Evolutionary conservation across 2,113 vertebrate genomes (phyloP).

Genomic region (Mustela nigripes): DNA sequence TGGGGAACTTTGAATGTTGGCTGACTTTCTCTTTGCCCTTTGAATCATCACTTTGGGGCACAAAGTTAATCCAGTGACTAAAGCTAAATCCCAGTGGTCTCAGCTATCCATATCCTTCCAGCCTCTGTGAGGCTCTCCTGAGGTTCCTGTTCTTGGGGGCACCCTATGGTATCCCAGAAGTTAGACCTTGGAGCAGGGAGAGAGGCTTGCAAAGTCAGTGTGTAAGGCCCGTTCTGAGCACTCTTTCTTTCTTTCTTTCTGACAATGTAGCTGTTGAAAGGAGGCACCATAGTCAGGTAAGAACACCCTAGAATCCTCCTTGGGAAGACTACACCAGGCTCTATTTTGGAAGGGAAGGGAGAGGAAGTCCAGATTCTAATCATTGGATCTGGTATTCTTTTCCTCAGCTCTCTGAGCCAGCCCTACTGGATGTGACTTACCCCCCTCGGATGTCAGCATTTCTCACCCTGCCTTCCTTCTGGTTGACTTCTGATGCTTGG

Average conservation of each 20-base stretch:
- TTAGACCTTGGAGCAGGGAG: background rate
- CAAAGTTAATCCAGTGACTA: background rate
- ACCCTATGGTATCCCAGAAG: background rate
- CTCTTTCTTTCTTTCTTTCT: conserved; percentile 85
- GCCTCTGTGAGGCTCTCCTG: background rate
- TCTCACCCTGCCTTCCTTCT: background rate
- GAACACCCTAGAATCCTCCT: conserved; percentile 82
- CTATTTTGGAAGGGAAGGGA: conserved; percentile 74
- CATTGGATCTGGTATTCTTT: conserved; percentile 77
- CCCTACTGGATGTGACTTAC: background rate
- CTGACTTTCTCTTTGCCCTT: conserved; percentile 12
- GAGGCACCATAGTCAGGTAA: conserved; percentile 77
- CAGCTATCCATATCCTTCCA: background rate
- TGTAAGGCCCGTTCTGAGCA: conserved; percentile 72
- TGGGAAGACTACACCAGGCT: conserved; percentile 70
- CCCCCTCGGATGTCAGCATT: background rate
- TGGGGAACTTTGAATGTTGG: background rate
- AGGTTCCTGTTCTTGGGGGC: background rate
- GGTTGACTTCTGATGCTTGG: background rate
- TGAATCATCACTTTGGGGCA: background rate
- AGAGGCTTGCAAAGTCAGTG: background rate
- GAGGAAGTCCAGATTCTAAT: conserved; percentile 75
- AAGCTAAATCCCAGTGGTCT: background rate
- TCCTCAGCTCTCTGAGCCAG: conserved; percentile 54
- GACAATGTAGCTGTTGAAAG: conserved; percentile 82